Base-by-base conservation (phyloP, 2,113 vertebrate genomes). In the Gracilinanus agilis region DNA sequence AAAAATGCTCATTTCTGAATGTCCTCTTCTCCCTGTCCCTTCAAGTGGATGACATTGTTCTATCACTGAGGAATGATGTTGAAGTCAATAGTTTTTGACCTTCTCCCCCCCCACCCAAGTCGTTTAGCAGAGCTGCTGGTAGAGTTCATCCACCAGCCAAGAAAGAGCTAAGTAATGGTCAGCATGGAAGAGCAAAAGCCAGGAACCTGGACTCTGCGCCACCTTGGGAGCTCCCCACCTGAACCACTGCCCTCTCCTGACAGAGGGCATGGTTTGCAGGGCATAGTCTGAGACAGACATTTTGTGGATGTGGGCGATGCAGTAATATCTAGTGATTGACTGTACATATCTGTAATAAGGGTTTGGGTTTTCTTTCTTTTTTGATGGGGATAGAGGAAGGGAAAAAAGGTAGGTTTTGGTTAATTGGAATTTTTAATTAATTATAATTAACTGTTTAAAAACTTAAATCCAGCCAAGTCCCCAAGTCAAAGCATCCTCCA, bases 181-280 rank as follows among this genome's bases (percentile, higher is more conserved):
- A n/a, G n/a, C n/a, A n/a, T n/a, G 0, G 10, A 67, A 10, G 29
- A 67, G 58, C 27, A 8, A 12, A 67, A 13, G 58, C 10, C 58
- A 67, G 29, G 58, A 27, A 27, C 27, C 27, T 58, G 58, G 11
- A 13, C 29, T 3, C 19, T 11, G 27, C 58, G 4, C 58, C 3
- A 12, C 29, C 10, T n/a, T 27, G 2, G 58, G 27, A 34, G 58
- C 27, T 29, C 10, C 56, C 9, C n/a, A n/a, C n/a, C n/a, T n/a
- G n/a, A n/a, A n/a, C n/a, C n/a, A n/a, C n/a, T n/a, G n/a, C n/a
- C n/a, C n/a, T n/a, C 24, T 10, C 9, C 56, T 29, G 25, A 9
- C 58, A 9, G 9, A 29, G 25, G 24, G 58, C 2, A 29, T 0
- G 10, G 25, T 0, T 9, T 29, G 27, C 12, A 61, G n/a, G n/a